Base-by-base conservation (phyloP, 1,140 invertebrate genomes). In the Medauroidea extradentata region DNA sequence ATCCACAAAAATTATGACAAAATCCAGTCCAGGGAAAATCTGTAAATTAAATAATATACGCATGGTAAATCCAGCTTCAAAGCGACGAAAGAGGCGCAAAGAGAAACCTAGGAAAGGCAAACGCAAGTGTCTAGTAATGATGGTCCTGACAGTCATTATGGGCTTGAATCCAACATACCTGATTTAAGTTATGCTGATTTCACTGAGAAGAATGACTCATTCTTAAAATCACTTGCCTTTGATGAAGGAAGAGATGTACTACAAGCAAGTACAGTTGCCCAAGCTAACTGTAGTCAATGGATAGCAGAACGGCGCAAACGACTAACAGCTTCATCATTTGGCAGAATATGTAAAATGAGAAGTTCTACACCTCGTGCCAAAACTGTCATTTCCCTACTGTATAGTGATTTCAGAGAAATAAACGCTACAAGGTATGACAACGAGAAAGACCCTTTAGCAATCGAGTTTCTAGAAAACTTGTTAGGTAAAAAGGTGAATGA, bases 271-370 rank as follows among this genome's bases (percentile, higher is more conserved):
- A 53, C 52, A 41, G 24, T 53, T 41, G 52, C 24, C 11, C 52
- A 53, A 19, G 21, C 23, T n/a, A 24, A 34, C 9, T 29, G 34
- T 19, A 24, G 21, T 27, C 18, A 16, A 4, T 53, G 52, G 52
- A 24, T 24, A 29, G n/a, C 19, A 34, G 52, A 53, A 39, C 5
- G 52, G 11, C 24, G 24, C 5, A 53, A 53, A 19, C 5, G 52
- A 53, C 4, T 53, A 11, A 53, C 52, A 53, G 52, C 52, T 11
- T 53, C 52, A 8, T 53, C 34, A 8, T 53, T 53, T 19, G 52
- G 52, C 34, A 41, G 18, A 7, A 29, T 53, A 14, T 53, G 52
- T 34, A 53, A 53, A 27, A 41, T 53, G 52, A 53, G 24, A 29
- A 34, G 7, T 27, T 29, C 9, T 8, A 53, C 52, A 27, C 38